Evolutionary conservation across 2,888 invertebrate species (phyloP).

Genomic region (Cantharis lateralis): DNA sequence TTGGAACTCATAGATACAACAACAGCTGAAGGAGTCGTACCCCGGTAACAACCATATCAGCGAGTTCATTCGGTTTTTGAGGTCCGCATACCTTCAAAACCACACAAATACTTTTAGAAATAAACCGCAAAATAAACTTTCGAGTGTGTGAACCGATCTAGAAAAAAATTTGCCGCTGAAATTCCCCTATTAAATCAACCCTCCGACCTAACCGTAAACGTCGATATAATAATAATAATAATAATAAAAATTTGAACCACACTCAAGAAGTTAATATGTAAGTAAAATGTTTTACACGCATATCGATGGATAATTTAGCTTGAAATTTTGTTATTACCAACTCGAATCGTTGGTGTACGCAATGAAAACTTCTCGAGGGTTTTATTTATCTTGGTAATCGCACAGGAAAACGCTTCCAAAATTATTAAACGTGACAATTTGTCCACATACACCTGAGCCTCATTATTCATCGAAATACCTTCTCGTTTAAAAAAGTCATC

Average conservation of each 20-base stretch:
- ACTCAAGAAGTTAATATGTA: not conserved
- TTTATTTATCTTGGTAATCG: not conserved
- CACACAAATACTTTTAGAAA: slow-evolving; percentile 4
- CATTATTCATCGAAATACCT: not conserved
- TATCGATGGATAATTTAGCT: not conserved
- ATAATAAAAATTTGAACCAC: not conserved
- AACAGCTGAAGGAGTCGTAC: slow-evolving; percentile 18
- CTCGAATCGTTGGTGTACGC: not conserved
- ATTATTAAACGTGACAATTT: not conserved
- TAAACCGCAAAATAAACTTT: not conserved
- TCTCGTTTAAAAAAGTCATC: not conserved
- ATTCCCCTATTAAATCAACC: not conserved
- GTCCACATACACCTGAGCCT: not conserved
- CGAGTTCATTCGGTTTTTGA: slow-evolving; percentile 27
- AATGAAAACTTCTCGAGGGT: not conserved
- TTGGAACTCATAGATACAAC: not conserved
- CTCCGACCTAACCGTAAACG: not conserved
- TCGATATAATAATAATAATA: not conserved
- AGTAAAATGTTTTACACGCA: not conserved
- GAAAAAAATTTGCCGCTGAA: not conserved
- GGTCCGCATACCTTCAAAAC: slow-evolving; percentile 18
- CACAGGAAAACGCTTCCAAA: not conserved
- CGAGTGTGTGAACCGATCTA: not conserved
- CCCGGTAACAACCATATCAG: slow-evolving; percentile 14
- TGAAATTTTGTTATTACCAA: not conserved